Evolutionary conservation across 2,113 vertebrate genomes (phyloP).

Genomic region (Loxodonta africana): DNA sequence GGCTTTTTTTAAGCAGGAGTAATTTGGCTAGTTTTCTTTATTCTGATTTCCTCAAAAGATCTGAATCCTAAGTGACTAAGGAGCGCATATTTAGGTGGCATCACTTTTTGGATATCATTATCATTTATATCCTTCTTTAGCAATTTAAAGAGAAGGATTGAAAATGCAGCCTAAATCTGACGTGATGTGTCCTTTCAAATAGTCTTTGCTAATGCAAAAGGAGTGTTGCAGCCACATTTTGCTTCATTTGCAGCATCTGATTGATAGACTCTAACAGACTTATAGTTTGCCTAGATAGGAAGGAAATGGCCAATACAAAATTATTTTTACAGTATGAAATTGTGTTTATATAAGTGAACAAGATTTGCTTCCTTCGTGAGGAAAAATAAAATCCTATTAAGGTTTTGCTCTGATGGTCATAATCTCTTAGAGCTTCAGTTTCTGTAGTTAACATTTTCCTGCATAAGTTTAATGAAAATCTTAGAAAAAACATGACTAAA

Average conservation of each 20-base stretch:
- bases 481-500: conserved; percentile 21
- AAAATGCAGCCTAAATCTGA: conserved; percentile 55
- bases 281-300: not conserved
- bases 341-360: conserved; percentile 31
- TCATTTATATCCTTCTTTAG: conserved; percentile 54
- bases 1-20: not conserved
- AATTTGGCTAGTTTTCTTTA: not conserved
- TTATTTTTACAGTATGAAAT: conserved; percentile 14
- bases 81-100: not conserved
- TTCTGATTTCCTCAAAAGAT: conserved; percentile 37
- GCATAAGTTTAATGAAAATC: conserved; percentile 48
- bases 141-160: conserved; percentile 3
- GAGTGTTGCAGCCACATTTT: conserved; percentile 38
- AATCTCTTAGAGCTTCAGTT: conserved; percentile 32
- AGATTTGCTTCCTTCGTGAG: not conserved
- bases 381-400: not conserved
- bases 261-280: not conserved
- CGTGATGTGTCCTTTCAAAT: conserved; percentile 35
- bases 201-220: conserved; percentile 35
- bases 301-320: not conserved
- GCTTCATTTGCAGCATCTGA: not conserved
- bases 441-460: conserved; percentile 39
- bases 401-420: not conserved
- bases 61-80: not conserved
- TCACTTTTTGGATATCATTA: not conserved